These are phyloP conservation scores for Podilymbus podiceps DNA, from an alignment of 2,113 vertebrate genomes.

Conservation along the genomic window DNA sequence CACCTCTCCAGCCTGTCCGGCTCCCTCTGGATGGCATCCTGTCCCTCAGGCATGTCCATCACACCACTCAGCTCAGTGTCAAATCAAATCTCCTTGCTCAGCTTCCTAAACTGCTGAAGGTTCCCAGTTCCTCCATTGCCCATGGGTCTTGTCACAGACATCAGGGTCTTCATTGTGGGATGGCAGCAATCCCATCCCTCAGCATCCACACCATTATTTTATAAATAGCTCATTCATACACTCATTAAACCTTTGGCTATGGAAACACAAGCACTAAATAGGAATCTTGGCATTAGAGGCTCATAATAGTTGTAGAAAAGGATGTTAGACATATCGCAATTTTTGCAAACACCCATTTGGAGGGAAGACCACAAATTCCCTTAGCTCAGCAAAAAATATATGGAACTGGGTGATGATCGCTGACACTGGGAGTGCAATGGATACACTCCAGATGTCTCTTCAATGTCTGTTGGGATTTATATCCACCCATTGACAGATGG, in stretches of 20 bases:
- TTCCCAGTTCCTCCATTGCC: background rate
- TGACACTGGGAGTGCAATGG: background rate
- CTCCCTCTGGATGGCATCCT: too few relatives aligned
- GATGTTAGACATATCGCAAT: background rate
- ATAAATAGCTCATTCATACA: background rate
- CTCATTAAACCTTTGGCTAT: background rate
- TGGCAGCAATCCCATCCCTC: background rate
- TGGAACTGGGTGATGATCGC: background rate
- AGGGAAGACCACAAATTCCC: background rate
- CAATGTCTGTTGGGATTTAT: background rate
- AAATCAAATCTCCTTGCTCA: background rate
- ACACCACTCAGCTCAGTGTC: too few relatives aligned
- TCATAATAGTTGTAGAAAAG: background rate
- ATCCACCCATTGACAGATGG: constrained; percentile 8
- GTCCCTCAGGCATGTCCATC: too few relatives aligned
- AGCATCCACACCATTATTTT: background rate
- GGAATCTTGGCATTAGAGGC: background rate
- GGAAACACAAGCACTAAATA: background rate
- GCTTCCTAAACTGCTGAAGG: background rate
- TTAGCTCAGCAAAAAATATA: background rate
- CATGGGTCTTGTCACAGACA: background rate
- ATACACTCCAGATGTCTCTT: constrained; percentile 28
- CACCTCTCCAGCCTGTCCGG: too few relatives aligned
- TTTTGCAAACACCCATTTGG: background rate
- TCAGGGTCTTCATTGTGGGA: background rate